phyloP scores from a whole-genome alignment of 2,113 vertebrate species.

The Acrocephalus kingi region DNA sequence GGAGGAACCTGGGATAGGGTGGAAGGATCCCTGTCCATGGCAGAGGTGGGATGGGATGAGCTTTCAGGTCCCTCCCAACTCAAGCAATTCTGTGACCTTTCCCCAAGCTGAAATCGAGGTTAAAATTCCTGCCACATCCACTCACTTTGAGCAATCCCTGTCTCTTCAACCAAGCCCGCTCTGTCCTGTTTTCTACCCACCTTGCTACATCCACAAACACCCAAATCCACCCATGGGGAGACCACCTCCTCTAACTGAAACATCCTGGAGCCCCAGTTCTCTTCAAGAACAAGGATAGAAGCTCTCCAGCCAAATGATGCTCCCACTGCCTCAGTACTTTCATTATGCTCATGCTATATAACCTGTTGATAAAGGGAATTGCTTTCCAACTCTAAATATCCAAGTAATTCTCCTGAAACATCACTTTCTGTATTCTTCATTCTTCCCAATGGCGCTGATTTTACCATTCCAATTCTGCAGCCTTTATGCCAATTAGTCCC shows the following conservation, averaged over 20 bases:
- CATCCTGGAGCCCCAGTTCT: not conserved
- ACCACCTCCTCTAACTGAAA: not conserved
- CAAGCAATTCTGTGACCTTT: not conserved
- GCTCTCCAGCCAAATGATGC: not conserved
- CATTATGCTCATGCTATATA: not conserved
- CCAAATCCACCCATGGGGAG: not conserved
- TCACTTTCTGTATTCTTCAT: not conserved
- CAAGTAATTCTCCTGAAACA: not conserved
- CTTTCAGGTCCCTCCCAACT: not conserved
- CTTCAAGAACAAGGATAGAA: not conserved
- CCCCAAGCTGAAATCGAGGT: not conserved
- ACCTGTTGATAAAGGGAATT: not conserved
- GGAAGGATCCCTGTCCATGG: not conserved
- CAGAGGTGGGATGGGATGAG: not conserved
- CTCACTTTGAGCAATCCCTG: not conserved
- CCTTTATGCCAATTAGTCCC: not conserved
- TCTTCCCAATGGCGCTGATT: not conserved
- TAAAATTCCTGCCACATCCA: not conserved
- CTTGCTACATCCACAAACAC: not conserved
- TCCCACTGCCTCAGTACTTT: not conserved
- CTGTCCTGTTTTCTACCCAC: not conserved
- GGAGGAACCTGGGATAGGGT: not conserved
- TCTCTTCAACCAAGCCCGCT: not conserved
- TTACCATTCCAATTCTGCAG: not conserved
- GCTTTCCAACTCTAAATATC: not conserved